These are phyloP conservation scores for Myripristis murdjan DNA, from an alignment of 2,797 vertebrate genomes.

Conservation along the genomic window DNA sequence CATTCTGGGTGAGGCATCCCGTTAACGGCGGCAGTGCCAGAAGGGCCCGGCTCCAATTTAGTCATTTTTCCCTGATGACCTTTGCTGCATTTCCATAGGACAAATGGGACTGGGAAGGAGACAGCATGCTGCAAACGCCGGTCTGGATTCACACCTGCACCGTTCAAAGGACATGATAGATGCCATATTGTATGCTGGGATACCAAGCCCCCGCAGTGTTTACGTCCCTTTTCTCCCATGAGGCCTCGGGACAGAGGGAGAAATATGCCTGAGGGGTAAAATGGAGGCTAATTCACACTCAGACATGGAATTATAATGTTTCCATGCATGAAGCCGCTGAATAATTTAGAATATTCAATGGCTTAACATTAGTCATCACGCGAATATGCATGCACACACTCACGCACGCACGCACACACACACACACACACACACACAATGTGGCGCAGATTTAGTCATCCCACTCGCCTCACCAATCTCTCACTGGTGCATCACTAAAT, in stretches of 20 bases:
- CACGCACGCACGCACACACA: conserved; percentile 11
- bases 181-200: conserved; percentile 51
- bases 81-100: too few relatives aligned
- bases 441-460: conserved; percentile 64
- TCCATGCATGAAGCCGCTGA: conserved; percentile 77
- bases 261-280: conserved; percentile 72
- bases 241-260: conserved; percentile 70
- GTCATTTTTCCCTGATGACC: conserved; percentile 1
- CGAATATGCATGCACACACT: not conserved
- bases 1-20: too few relatives aligned
- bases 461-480: conserved; percentile 63
- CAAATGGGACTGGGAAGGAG: conserved; percentile 2
- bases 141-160: conserved; percentile 30
- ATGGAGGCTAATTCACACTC: conserved; percentile 75
- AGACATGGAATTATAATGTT: conserved; percentile 80
- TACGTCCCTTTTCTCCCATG: conserved; percentile 72
- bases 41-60: conserved; percentile 30
- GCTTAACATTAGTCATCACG: conserved; percentile 68
- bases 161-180: conserved; percentile 9
- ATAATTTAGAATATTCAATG: conserved; percentile 80
- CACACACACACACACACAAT: too few relatives aligned
- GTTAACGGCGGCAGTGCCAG: too few relatives aligned
- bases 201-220: conserved; percentile 56
- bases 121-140: too few relatives aligned
- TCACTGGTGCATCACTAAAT: conserved; percentile 78